Percentiles rank a stretch among this genome's conserved stretches.
phyloP scores from a whole-genome alignment of 2,113 vertebrate genomes.

The Pandion haliaetus region DNA sequence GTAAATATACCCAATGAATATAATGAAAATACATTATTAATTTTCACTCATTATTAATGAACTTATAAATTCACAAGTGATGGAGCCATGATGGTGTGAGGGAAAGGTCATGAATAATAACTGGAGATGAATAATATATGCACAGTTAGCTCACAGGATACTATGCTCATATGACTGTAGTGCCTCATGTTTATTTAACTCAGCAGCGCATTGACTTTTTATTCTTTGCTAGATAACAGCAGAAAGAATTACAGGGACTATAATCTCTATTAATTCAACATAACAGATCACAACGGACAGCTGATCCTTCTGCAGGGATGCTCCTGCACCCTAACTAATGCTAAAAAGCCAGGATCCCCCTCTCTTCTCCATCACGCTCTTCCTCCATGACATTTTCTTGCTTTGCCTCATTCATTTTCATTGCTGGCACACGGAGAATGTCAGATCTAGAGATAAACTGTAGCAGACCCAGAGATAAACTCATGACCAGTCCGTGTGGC shows the following conservation, averaged over 20 bases:
- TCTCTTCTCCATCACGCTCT: not conserved
- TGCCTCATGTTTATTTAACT: conserved; percentile 67
- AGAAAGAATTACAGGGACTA: not conserved
- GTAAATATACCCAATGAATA: conserved; percentile 58
- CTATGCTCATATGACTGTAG: conserved; percentile 22
- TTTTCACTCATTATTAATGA: conserved; percentile 66
- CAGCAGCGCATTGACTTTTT: not conserved
- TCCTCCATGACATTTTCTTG: not conserved
- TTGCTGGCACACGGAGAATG: not conserved
- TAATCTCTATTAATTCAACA: not conserved
- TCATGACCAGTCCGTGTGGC: not conserved
- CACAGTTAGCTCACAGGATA: conserved; percentile 47
- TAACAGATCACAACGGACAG: not conserved
- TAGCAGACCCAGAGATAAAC: not conserved
- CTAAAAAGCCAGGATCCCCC: not conserved
- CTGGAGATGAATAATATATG: conserved; percentile 65
- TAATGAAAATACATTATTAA: conserved; percentile 69
- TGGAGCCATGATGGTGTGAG: not conserved
- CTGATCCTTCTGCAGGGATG: not conserved
- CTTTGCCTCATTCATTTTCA: not conserved
- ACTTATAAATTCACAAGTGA: conserved; percentile 60
- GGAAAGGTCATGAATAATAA: conserved; percentile 62
- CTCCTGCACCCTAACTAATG: not conserved
- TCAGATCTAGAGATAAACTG: not conserved
- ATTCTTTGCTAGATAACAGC: conserved; percentile 7